Base-by-base conservation (phyloP, 2,888 invertebrate genomes). In the Meganola albula region DNA sequence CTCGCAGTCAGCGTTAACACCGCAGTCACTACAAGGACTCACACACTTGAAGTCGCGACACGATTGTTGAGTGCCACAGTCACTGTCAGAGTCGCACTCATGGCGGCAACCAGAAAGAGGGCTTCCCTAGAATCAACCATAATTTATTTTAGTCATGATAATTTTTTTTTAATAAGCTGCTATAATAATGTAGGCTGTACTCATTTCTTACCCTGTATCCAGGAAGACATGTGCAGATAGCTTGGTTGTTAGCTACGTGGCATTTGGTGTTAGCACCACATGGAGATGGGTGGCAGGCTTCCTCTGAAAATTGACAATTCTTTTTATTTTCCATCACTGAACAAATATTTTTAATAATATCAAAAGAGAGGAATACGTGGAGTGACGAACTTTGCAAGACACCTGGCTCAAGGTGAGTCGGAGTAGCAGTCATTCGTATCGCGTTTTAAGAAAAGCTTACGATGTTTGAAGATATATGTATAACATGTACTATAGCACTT, bases 181-280 rank as follows among this genome's bases (percentile, higher is more conserved):
- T 16, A 5, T 6, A 5, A 5, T 16, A 6, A 16, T 6, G 6
- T 16, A 16, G 6, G 6, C 4, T 16, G 16, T 16, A 16, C 6
- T n/a, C 6, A 16, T 16, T 16, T 7, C 20, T 20, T 68, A 88
- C 88, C 51, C 79, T 75, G 76, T 87, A 93, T 58, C 94, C 92
- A 22, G 92, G 90, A 27, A 91, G 73, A 55, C 95, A 96, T 28
- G 91, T 91, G 62, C 96, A 96, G 6, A 92, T 91, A 1, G 94
- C 93, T 10, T 92, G 90, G 48, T 90, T 90, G 64, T 92, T 92
- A 24, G 91, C 82, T 6, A 93, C 93, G 61, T 93, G 92, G 67
- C 95, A 95, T 30, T 92, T 90, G 1, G 95, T 94, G 73, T 95
- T 95, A 22, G 64, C 58, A 4, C 95, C 95, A 51, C 95, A 95